Base-by-base conservation (phyloP, 2,888 invertebrate genomes). In the Drosophila helvetica region DNA sequence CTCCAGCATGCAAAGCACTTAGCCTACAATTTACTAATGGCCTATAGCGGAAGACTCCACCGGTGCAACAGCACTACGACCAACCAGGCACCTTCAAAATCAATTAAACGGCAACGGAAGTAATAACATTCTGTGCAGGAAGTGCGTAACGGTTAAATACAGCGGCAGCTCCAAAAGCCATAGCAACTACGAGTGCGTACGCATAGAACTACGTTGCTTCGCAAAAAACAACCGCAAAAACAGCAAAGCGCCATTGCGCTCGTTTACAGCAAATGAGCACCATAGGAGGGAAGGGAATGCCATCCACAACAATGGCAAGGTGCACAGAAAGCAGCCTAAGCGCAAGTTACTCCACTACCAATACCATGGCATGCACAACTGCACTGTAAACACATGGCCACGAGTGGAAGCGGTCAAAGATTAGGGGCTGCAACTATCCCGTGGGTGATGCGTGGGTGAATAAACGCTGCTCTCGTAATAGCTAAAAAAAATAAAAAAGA, bases 101-200 rank as follows among this genome's bases (percentile, higher is more conserved):
- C 88, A 86, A 86, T 86, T 88, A 86, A 88, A 88, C 61, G 88
- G 78, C 85, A 84, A 84, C 88, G 85, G 87, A 86, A 81, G 88
- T 88, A 86, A 86, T 88, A 86, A 88, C 85, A 84, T 86, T 86
- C 76, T 77, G 70, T 74, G 73, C 88, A 83, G 85, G 83, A 84
- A 87, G 83, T 84, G 83, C 80, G 88, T 81, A 83, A 68, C 80
- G 88, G 72, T 85, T 81, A 85, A 83, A 84, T 81, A 85, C 80
- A 81, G 78, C 74, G 67, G 19, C 56, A 42, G 12, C 58, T 53
- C 33, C 47, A 42, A 15, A 51, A 38, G 45, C 55, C 33, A n/a
- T 19, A 18, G 48, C 27, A 45, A 66, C 50, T 51, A 46, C 50
- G 19, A 50, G 66, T 48, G 33, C 48, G 25, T 42, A 45, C 4